Conservation (phyloP, 2,888 invertebrate genomes). For the Campopleginae sp. region DNA sequence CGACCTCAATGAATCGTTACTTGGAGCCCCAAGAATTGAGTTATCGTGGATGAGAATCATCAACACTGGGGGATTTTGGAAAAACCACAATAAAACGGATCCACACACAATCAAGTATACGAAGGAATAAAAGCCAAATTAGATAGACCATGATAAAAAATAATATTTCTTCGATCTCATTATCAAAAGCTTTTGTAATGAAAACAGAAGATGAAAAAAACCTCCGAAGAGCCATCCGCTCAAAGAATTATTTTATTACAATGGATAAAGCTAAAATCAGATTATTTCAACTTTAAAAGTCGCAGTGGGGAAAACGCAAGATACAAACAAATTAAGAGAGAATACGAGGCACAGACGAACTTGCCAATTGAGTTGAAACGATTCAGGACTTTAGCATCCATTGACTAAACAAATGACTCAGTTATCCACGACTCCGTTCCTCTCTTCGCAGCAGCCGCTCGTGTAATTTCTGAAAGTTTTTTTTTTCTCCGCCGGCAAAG, state of each 20-base stretch:
- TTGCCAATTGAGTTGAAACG: conserved; percentile 65
- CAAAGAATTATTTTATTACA: not conserved
- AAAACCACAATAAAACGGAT: not conserved
- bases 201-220: conserved; percentile 1
- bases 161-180: not conserved
- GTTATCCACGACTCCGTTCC: conserved; percentile 69
- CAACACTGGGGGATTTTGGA: conserved; percentile 3
- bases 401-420: conserved; percentile 79
- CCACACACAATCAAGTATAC: not conserved
- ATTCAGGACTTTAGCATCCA: conserved; percentile 72
- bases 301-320: conserved; percentile 13
- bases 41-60: conserved; percentile 36
- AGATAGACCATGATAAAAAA: not conserved
- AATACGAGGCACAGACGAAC: conserved; percentile 45
- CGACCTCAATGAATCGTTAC: conserved; percentile 16
- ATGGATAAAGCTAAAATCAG: not conserved
- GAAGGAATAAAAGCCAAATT: not conserved
- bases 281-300: not conserved
- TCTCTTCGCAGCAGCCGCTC: conserved; percentile 37
- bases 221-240: not conserved
- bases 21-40: conserved; percentile 35
- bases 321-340: conserved; percentile 64
- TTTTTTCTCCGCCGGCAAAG: conserved; percentile 51
- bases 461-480: conserved; percentile 34
- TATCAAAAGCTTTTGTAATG: conserved; percentile 36